Evolutionary conservation across 2,888 invertebrate genomes (phyloP).

Genomic region (Suillia variegata): DNA sequence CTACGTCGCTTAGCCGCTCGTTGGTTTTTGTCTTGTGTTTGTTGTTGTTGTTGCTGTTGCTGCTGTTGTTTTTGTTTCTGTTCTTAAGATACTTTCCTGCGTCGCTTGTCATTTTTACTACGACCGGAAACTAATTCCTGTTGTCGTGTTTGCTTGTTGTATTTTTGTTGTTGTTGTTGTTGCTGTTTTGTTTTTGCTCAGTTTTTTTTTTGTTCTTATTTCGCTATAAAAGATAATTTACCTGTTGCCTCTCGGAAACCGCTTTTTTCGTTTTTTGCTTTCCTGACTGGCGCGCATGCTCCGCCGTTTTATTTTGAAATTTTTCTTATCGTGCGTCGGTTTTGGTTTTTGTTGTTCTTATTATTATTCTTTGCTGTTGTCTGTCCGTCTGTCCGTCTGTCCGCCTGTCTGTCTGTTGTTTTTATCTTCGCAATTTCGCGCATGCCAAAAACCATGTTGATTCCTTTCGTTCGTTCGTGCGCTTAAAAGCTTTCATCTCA

Average conservation of each 20-base stretch:
- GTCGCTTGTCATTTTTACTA: slow-evolving; percentile 47
- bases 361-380: too few relatives aligned
- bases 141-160: slow-evolving; percentile 15
- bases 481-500: slow-evolving; percentile 26
- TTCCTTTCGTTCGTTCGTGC: slow-evolving; percentile 26
- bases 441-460: slow-evolving; percentile 46
- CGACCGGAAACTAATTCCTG: slow-evolving; percentile 54
- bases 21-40: slow-evolving; percentile 8
- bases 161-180: slow-evolving; percentile 26
- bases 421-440: slow-evolving; percentile 45
- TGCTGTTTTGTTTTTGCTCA: slow-evolving; percentile 5
- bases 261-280: neutral
- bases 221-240: slow-evolving; percentile 14
- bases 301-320: slow-evolving; percentile 6
- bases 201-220: neutral
- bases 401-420: too few relatives aligned
- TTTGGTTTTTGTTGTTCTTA: slow-evolving; percentile 10
- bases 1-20: slow-evolving; percentile 18
- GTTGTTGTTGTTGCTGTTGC: slow-evolving; percentile 14
- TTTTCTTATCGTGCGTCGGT: slow-evolving; percentile 4
- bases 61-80: slow-evolving; percentile 17
- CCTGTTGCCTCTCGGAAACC: slow-evolving; percentile 11
- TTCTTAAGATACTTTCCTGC: too few relatives aligned
- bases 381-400: slow-evolving; percentile 8
- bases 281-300: slow-evolving; percentile 14